A percentile compares a stretch with the other conserved stretches of the same genome.
These are phyloP conservation scores for Orthonychiurus folsomi DNA, from an alignment of 2,888 invertebrate species.

Conservation along the genomic window DNA sequence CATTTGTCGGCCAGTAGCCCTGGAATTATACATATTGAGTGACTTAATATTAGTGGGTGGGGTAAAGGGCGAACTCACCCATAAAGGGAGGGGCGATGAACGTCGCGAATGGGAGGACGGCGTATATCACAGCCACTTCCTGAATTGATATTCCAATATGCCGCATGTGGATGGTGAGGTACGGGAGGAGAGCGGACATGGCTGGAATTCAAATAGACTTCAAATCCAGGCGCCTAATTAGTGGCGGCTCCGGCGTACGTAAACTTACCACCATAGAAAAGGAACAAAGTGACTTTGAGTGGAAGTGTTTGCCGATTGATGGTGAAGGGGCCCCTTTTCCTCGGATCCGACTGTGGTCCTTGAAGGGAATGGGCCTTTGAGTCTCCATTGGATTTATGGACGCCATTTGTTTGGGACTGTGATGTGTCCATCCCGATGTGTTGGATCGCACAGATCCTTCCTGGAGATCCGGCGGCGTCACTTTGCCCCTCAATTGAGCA, in stretches of 20 bases:
- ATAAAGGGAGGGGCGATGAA: constrained; percentile 76
- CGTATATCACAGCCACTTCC: constrained; percentile 77
- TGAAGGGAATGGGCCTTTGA: too few relatives aligned
- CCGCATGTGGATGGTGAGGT: constrained; percentile 83
- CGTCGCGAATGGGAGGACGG: constrained; percentile 75
- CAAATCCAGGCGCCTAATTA: neutral
- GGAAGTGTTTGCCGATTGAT: constrained; percentile 70
- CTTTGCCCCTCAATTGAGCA: too few relatives aligned
- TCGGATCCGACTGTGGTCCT: too few relatives aligned
- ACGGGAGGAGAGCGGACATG: constrained; percentile 73
- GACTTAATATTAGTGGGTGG: neutral
- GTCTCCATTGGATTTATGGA: too few relatives aligned
- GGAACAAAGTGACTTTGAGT: constrained; percentile 70
- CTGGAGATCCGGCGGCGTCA: too few relatives aligned
- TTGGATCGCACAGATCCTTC: too few relatives aligned
- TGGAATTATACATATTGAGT: constrained; percentile 44
- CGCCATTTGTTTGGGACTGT: too few relatives aligned
- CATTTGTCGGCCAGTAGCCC: constrained; percentile 78
- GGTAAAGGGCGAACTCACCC: constrained; percentile 48
- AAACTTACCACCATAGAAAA: constrained; percentile 65
- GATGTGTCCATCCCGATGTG: too few relatives aligned
- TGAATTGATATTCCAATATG: constrained; percentile 75
- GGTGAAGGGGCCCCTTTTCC: too few relatives aligned
- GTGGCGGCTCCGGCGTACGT: neutral
- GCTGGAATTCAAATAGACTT: constrained; percentile 48